Evolutionary conservation across 2,888 invertebrate species (phyloP).

Genomic region (Spicauda simplicius): DNA sequence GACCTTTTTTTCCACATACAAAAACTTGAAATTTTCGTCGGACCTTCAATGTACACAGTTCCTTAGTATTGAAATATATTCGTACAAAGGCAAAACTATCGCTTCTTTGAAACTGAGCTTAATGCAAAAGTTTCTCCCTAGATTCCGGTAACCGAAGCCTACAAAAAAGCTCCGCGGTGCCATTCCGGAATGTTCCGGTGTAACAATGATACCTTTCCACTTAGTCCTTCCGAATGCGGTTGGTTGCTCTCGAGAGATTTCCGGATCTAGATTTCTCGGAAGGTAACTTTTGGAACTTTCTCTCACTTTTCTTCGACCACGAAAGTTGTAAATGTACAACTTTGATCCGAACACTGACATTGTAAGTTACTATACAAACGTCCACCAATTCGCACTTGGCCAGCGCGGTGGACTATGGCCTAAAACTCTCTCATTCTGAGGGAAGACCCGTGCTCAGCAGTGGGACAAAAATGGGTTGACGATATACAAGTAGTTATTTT

Average conservation of each 20-base stretch:
- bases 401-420: too few species aligned
- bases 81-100: slow-evolving; percentile 25
- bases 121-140: slow-evolving; percentile 16
- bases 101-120: slow-evolving; percentile 12
- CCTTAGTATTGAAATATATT: slow-evolving; percentile 28
- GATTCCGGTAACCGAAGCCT: slow-evolving; percentile 10
- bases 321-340: not conserved
- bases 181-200: slow-evolving; percentile 14
- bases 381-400: too few species aligned
- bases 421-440: too few species aligned
- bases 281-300: slow-evolving; percentile 6
- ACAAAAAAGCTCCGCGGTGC: slow-evolving; percentile 1
- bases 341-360: not conserved
- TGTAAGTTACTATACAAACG: too few species aligned
- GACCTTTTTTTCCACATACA: too few species aligned
- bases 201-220: slow-evolving; percentile 25
- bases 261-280: not conserved
- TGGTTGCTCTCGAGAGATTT: slow-evolving; percentile 8
- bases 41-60: not conserved
- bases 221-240: slow-evolving; percentile 11
- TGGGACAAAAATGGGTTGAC: too few species aligned
- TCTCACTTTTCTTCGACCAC: not conserved
- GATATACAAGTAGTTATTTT: too few species aligned
- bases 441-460: too few species aligned
- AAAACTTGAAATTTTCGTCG: too few species aligned